phyloP scores from a whole-genome alignment of 2,888 invertebrate species.

The Gibbula magus region DNA sequence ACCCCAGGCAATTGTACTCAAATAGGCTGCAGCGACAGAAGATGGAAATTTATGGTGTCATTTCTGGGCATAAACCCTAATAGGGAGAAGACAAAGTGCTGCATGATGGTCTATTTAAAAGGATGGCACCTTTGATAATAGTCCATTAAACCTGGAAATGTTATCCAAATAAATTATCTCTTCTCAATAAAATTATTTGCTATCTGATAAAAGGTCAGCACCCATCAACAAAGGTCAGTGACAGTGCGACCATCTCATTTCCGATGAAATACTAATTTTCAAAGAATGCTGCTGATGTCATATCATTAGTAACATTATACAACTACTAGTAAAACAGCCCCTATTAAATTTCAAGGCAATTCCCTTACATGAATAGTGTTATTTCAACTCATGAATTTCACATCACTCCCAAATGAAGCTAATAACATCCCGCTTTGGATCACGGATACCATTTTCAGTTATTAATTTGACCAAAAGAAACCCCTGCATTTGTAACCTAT shows the following conservation, averaged over 20 bases:
- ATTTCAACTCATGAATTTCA: too few relatives aligned
- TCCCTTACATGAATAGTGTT: too few relatives aligned
- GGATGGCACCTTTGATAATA: slow-evolving; percentile 10
- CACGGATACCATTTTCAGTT: not conserved
- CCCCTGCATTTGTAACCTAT: slow-evolving; percentile 6
- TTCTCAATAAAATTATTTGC: slow-evolving; percentile 7
- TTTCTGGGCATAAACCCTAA: not conserved
- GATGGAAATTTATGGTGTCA: not conserved
- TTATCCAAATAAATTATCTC: slow-evolving; percentile 17
- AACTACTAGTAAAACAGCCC: not conserved
- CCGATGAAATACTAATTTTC: not conserved
- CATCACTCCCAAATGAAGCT: not conserved
- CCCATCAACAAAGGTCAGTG: slow-evolving; percentile 5
- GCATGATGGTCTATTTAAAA: not conserved
- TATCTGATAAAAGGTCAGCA: slow-evolving; percentile 7
- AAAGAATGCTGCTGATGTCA: not conserved
- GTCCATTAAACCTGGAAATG: slow-evolving; percentile 5
- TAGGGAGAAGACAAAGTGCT: too few relatives aligned
- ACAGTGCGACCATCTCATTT: not conserved
- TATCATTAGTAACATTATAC: not conserved
- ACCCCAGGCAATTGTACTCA: not conserved
- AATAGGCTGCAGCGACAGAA: not conserved
- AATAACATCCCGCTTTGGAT: not conserved
- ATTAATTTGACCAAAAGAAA: not conserved
- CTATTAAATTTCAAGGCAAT: not conserved